These are phyloP conservation scores for Hirtodrosophila histrioides DNA, from an alignment of 2,888 invertebrate species.

Conservation along the genomic window DNA sequence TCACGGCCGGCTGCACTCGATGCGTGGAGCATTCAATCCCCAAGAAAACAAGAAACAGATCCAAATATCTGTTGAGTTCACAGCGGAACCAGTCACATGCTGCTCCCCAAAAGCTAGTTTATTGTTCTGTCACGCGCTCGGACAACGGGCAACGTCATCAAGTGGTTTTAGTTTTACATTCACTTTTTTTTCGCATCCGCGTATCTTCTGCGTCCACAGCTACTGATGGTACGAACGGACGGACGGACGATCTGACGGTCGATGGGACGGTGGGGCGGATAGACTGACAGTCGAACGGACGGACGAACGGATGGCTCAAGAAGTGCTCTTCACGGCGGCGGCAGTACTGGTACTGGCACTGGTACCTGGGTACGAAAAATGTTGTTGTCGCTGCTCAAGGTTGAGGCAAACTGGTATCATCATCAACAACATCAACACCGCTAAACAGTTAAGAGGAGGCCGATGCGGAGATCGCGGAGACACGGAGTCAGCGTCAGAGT, in stretches of 20 bases:
- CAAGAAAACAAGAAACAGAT: conserved; percentile 11
- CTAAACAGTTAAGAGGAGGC: conserved; percentile 55
- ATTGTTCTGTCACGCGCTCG: conserved; percentile 72
- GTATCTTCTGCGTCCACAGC: conserved; percentile 45
- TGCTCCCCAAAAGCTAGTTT: conserved; percentile 41
- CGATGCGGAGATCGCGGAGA: background rate
- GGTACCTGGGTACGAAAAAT: conserved; percentile 59
- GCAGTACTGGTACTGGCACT: conserved; percentile 32
- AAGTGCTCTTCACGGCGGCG: conserved; percentile 68
- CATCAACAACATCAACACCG: conserved; percentile 42
- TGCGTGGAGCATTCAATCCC: conserved; percentile 12
- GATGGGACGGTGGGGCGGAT: conserved; percentile 1
- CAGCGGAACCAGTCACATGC: conserved; percentile 64
- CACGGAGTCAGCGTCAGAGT: conserved; percentile 7
- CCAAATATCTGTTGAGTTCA: conserved; percentile 41
- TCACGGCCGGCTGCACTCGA: conserved; percentile 28
- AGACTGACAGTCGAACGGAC: conserved; percentile 11
- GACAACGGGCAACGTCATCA: conserved; percentile 62
- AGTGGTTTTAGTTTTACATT: conserved; percentile 66
- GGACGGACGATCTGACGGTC: conserved; percentile 4
- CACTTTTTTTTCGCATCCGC: conserved; percentile 76
- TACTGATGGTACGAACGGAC: conserved; percentile 29
- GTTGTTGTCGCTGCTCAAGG: conserved; percentile 61
- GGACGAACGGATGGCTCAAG: conserved; percentile 53
- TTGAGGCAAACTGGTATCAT: conserved; percentile 75